These are phyloP conservation scores for Trochalopteron elliotii DNA, from an alignment of 2,113 vertebrate species.

Conservation along the genomic window DNA sequence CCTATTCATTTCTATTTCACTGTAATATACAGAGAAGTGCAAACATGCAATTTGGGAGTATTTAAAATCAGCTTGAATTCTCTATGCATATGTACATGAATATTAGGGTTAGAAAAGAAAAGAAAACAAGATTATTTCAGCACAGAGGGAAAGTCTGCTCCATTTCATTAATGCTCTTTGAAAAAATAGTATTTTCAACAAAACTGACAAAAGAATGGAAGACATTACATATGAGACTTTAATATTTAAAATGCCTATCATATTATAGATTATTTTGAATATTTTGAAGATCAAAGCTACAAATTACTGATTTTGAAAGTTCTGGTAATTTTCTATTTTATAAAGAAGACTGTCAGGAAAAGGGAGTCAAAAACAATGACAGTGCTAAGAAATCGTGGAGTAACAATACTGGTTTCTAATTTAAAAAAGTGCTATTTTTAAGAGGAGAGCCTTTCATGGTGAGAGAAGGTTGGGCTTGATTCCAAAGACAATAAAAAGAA, in stretches of 20 bases:
- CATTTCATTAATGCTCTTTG: neutral
- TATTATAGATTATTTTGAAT: neutral
- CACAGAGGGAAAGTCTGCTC: neutral
- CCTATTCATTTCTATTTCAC: conserved; percentile 10
- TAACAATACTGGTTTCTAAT: neutral
- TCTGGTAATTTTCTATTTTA: neutral
- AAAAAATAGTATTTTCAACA: neutral
- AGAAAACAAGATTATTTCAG: neutral
- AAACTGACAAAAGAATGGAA: neutral
- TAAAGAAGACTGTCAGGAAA: neutral
- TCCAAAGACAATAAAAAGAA: conserved; percentile 58
- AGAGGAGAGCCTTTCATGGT: neutral
- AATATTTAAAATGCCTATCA: neutral
- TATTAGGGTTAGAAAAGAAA: neutral
- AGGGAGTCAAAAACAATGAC: neutral
- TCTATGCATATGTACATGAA: neutral
- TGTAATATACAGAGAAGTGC: neutral
- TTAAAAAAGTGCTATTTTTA: neutral
- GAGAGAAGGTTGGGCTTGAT: neutral
- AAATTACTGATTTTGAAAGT: neutral
- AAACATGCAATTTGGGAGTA: neutral
- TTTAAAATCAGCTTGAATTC: neutral
- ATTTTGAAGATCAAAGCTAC: neutral
- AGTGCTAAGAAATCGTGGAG: neutral
- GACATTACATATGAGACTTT: neutral